Percentiles rank a stretch among this genome's conserved stretches.
phyloP scores from a whole-genome alignment of 2,797 vertebrate genomes.

The Spheniscus humboldti region DNA sequence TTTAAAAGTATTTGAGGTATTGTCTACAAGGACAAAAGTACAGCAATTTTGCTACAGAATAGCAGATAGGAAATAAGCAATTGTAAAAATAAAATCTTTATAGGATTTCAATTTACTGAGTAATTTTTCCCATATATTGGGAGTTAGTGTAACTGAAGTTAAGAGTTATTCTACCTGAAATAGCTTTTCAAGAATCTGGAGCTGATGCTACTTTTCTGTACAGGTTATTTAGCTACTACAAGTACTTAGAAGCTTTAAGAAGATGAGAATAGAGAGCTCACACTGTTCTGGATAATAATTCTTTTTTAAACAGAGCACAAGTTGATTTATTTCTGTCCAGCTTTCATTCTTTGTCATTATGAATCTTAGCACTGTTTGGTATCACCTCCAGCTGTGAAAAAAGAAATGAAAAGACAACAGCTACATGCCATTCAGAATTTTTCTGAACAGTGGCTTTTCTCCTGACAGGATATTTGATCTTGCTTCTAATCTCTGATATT shows the following conservation, averaged over 20 bases:
- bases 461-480: not conserved
- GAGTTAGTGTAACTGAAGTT: not conserved
- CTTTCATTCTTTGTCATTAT: not conserved
- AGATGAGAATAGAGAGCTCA: not conserved
- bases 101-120: not conserved
- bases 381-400: not conserved
- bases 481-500: not conserved
- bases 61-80: not conserved
- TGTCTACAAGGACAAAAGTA: not conserved
- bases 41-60: not conserved
- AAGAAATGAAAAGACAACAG: not conserved
- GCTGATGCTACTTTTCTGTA: not conserved
- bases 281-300: not conserved
- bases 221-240: not conserved
- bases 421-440: not conserved
- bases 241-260: not conserved
- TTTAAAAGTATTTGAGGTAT: not conserved
- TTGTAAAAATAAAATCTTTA: not conserved
- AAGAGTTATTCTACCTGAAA: not conserved
- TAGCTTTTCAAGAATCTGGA: not conserved
- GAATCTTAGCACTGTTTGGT: not conserved
- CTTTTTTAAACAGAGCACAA: not conserved
- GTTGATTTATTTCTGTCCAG: not conserved
- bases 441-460: not conserved
- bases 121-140: not conserved